Evolutionary conservation across 1,140 invertebrate species (phyloP), one percentile per base, ranked within the genome.

Genomic region (Bacillus rossius): DNA sequence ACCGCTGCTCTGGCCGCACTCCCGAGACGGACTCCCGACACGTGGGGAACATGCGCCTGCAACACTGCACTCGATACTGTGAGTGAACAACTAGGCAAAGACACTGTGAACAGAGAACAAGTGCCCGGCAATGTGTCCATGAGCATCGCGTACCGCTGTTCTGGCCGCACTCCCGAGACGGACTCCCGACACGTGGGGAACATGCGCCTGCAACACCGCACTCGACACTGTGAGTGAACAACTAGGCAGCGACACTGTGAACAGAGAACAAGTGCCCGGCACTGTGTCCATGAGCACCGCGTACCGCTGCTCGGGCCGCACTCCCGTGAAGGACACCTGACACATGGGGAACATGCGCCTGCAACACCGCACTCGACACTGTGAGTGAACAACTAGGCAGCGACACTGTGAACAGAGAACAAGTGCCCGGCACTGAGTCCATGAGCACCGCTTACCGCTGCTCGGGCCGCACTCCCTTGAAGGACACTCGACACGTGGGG

Each of bases 311-410:
- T 79, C 77, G 37, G 77, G 71, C 62, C 86, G 81, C 26, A 93
- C 78, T 1, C 91, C 91, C 40, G 83, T 88, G 78, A 98, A 96
- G 26, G 92, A 94, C 26, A 96, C 90, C 58, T 94, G 81, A 61
- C 97, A 84, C 47, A 95, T 97, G 54, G 96, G 96, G 74, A 99
- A 99, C 96, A 99, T 99, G 61, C 96, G 84, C 75, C 96, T 99
- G 82, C 48, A 84, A 82, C 60, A 75, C 29, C 29, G 29, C 10
- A 34, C 29, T 7, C 5, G 10, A 34, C 29, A 34, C 29, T 34
- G 10, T 7, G 29, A 4, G 29, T 10, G 5, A 7, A 10, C 10
- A 7, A 34, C 29, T 34, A 34, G 29, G 10, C 29, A 34, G 10
- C 29, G 10, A 34, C 4, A 34, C 29, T 34, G 10, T 10, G 4